Evolutionary conservation across 2,113 vertebrate genomes (phyloP), one percentile per base, ranked within the genome.

Genomic region (Ochotona curzoniae): DNA sequence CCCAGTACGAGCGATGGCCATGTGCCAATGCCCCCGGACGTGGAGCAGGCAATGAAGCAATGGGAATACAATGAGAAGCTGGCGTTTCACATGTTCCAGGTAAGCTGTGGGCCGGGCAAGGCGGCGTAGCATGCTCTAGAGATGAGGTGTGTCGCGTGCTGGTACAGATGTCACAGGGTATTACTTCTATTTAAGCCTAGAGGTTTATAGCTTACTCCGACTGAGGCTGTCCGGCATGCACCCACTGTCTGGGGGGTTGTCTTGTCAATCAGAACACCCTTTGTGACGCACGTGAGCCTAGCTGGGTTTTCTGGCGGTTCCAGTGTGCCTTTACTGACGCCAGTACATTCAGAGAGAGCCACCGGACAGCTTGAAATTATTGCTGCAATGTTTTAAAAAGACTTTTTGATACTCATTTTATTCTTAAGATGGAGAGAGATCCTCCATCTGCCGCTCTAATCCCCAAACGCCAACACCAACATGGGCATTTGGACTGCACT

Each of bases 61-160:
- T 98, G 98, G 98, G 98, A 98, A 78, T 98, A 98, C 88, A 98
- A 98, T 1, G 98, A 98, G 80, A 98, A 98, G 88, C 38, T 98
- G 95, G 98, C 98, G 0, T 98, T 98, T 88, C 98, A 98, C 91
- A 97, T 98, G 98, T 98, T 98, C 95, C 98, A 98, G 98, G 98
- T 98, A 93, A 95, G 70, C 11, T 51, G 75, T 54, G 38, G 2
- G 73, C 13, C 74, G 2, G 9, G 1, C 1, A 11, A 1, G 70
- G 6, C 47, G 3, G 7, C 11, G 44, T 0, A 20, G 12, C 10
- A 1, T 70, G 32, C 51, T 57, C n/a, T n/a, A n/a, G n/a, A n/a
- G n/a, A n/a, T n/a, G n/a, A 7, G 26, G 2, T 7, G 12, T 38
- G 63, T 49, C 9, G 51, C 12, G 11, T 30, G 63, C 14, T 28